Evolutionary conservation across 2,797 vertebrate species (phyloP), one percentile per base, ranked within the genome.

Genomic region (Neosilurus mollespiculum): DNA sequence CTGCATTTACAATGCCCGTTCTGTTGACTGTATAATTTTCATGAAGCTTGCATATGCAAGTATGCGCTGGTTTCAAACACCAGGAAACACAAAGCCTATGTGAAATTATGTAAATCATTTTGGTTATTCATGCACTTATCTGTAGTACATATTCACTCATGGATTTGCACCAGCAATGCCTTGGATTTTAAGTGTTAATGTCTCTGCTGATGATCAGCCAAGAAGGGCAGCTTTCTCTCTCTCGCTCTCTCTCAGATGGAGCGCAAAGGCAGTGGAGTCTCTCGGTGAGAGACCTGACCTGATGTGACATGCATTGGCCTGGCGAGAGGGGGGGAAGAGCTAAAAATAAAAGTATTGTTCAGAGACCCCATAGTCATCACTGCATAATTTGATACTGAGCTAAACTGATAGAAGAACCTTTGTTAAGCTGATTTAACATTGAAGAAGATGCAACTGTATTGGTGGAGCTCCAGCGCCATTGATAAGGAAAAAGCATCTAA

Each of bases 41-140:
- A 91, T 94, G 92, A 87, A 89, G 90, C 89, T 87, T 87, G 89
- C 92, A 94, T 94, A 94, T 94, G 93, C 92, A 94, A 94, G 94
- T 94, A 89, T 81, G 78, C 81, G 78, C 49, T 78, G 80, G 70
- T 88, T 88, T 90, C 86, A 90, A 92, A 94, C 83, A 88, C 89
- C 88, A 87, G 89, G 93, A 94, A 93, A 94, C 88, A 93, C 93
- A 93, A 89, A 93, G 89, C 90, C 92, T 90, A 91, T 4, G 81
- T 94, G 92, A 92, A 94, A 94, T 95, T 94, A 95, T 95, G 93
- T 92, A 95, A 94, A 94, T 94, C 87, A 83, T 91, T 90, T 93
- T 92, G 91, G 91, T 93, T 95, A 93, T 94, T 94, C 93, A 93
- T 94, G 93, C 91, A 93, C 92, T 93, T 93, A 93, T 93, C 92